Evolutionary conservation across 2,797 vertebrate species (phyloP).

Genomic region (Enteromius viviparus): DNA sequence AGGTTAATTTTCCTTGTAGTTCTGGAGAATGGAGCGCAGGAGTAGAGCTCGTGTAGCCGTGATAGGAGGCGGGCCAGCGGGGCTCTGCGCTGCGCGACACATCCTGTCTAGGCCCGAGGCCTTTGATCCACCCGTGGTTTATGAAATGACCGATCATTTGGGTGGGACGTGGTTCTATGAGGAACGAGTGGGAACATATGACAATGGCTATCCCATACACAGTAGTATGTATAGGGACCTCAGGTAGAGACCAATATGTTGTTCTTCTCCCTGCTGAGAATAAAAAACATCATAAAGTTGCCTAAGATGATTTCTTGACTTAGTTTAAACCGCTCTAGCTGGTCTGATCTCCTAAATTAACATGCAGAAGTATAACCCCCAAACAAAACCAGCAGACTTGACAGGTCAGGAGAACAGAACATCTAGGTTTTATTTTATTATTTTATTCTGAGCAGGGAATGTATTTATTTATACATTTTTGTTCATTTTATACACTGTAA

Average conservation of each 20-base stretch:
- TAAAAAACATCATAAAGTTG: neutral
- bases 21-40: slow-evolving; percentile 44
- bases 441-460: slow-evolving; percentile 4
- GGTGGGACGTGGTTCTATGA: slow-evolving; percentile 85
- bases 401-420: neutral
- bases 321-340: neutral
- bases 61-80: slow-evolving; percentile 78
- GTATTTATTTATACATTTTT: neutral
- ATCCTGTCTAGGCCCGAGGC: slow-evolving; percentile 66
- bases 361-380: neutral
- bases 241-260: slow-evolving; percentile 63
- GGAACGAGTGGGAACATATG: slow-evolving; percentile 59
- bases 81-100: slow-evolving; percentile 80
- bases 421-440: neutral
- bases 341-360: neutral
- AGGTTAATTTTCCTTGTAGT: neutral
- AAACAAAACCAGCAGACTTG: neutral
- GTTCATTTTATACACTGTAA: neutral
- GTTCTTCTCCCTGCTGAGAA: neutral
- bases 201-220: slow-evolving; percentile 61
- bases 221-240: slow-evolving; percentile 86
- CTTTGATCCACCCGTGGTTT: slow-evolving; percentile 77
- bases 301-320: neutral
- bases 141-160: slow-evolving; percentile 69
- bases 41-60: slow-evolving; percentile 73